Evolutionary conservation across 2,888 invertebrate genomes (phyloP), one percentile per base, ranked within the genome.

Genomic region (Ennomos erosarius): DNA sequence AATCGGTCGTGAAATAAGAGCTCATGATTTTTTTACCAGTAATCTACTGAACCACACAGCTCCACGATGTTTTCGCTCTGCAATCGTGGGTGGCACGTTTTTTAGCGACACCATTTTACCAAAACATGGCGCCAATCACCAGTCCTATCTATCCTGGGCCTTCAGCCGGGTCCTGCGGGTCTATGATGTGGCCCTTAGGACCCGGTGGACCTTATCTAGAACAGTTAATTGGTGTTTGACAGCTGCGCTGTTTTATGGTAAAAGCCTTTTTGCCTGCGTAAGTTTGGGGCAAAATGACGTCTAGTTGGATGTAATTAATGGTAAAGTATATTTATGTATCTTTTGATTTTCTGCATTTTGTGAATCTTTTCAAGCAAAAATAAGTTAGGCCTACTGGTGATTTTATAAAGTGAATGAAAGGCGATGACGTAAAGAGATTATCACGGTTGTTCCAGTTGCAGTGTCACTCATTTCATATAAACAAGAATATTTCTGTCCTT

Each of bases 211-310:
- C 75, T 76, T 83, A 83, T 82, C 79, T 74, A 62, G 54, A 62
- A 55, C 67, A 73, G 76, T 82, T 88, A 88, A 88, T 89, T 88
- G 82, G 78, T 85, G 82, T 85, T 86, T 86, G 80, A 75, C 74
- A 74, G 74, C 74, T 63, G 62, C 8, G 37, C 62, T 38, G 2
- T 51, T 61, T 51, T 64, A 71, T 73, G 66, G 62, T 64, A 58
- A 59, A 56, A 59, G 43, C 26, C 16, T 43, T 56, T 39, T 10
- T 16, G 52, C 11, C 71, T 65, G 84, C 85, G 85, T 87, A 87
- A 84, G 81, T 69, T 78, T 71, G 87, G 73, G 83, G 85, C 78
- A 43, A 53, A 55, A 26, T 11, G 37, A 36, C 1, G 9, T 11
- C 1, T 44, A 26, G 40, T 11, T 49, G 34, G 1, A 4, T 34